phyloP scores from a whole-genome alignment of 2,888 invertebrate genomes.

The Drosophila koepferae region DNA sequence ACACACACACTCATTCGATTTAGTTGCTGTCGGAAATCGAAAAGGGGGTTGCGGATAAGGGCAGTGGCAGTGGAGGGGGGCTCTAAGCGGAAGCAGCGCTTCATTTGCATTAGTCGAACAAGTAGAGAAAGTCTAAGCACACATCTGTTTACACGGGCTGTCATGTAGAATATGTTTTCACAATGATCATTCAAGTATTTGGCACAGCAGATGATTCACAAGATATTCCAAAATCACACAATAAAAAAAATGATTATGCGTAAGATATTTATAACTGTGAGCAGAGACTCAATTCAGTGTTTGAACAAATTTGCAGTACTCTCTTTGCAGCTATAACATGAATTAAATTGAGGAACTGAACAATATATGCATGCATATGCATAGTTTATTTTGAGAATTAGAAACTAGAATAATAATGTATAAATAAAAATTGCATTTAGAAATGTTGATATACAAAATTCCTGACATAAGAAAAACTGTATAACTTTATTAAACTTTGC shows the following conservation, averaged over 20 bases:
- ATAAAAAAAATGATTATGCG: constrained; percentile 26
- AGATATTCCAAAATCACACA: constrained; percentile 47
- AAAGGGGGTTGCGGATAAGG: not conserved
- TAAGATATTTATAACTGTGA: constrained; percentile 48
- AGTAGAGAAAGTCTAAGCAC: constrained; percentile 40
- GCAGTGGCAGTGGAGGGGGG: not conserved
- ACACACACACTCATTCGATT: constrained; percentile 45
- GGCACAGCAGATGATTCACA: constrained; percentile 49
- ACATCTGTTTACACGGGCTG: not conserved
- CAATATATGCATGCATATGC: constrained; percentile 6
- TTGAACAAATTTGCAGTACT: constrained; percentile 15
- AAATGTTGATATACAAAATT: not conserved
- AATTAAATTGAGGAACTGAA: constrained; percentile 5
- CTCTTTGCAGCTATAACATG: not conserved
- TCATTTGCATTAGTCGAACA: constrained; percentile 39
- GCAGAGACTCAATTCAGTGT: constrained; percentile 15
- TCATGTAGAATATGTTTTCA: constrained; percentile 16
- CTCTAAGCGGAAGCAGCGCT: constrained; percentile 21
- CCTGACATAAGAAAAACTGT: not conserved
- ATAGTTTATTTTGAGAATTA: not conserved
- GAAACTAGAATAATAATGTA: not conserved
- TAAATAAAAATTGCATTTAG: not conserved
- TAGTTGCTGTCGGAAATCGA: constrained; percentile 47
- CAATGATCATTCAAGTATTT: constrained; percentile 33
- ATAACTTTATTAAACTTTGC: not conserved